Percentiles rank a stretch among this genome's conserved stretches.
Conservation (phyloP, 1,140 invertebrate genomes). For the Drosophila mauritiana region DNA sequence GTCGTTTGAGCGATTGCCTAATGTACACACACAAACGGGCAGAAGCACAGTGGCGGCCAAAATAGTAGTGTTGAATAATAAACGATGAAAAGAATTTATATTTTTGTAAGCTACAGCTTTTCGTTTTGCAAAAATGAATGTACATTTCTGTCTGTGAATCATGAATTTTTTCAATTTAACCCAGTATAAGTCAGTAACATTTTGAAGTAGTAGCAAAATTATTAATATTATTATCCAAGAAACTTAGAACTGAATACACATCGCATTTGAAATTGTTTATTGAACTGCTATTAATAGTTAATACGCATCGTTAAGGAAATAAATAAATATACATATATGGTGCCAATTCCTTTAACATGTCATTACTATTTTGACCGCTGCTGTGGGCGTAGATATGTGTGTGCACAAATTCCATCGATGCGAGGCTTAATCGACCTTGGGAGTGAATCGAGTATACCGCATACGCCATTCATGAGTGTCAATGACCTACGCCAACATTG, state of each 20-base stretch:
- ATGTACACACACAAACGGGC: slow-evolving; percentile 19
- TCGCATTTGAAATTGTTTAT: no score
- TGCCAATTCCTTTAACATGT: no score
- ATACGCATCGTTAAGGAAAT: no score
- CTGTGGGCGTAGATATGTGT: slow-evolving; percentile 11
- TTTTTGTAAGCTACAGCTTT: background rate
- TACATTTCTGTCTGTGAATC: no score
- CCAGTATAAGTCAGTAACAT: no score
- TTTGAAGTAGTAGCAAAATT: no score
- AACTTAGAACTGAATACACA: no score
- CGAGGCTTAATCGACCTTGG: slow-evolving; percentile 37
- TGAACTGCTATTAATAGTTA: no score
- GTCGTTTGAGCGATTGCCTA: slow-evolving; percentile 58
- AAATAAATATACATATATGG: no score
- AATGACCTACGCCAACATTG: slow-evolving; percentile 49
- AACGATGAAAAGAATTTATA: background rate
- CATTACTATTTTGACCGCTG: background rate
- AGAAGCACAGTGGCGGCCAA: slow-evolving; percentile 3
- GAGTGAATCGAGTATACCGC: slow-evolving; percentile 41
- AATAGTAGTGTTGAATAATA: background rate
- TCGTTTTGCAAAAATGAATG: no score
- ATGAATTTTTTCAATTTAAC: no score
- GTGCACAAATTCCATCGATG: slow-evolving; percentile 35
- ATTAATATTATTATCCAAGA: no score
- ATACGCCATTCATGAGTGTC: slow-evolving; percentile 38